A percentile compares a stretch with the other conserved stretches of the same genome.
Conservation (phyloP, 1,140 invertebrate genomes). For the Zaprionus davidi region DNA sequence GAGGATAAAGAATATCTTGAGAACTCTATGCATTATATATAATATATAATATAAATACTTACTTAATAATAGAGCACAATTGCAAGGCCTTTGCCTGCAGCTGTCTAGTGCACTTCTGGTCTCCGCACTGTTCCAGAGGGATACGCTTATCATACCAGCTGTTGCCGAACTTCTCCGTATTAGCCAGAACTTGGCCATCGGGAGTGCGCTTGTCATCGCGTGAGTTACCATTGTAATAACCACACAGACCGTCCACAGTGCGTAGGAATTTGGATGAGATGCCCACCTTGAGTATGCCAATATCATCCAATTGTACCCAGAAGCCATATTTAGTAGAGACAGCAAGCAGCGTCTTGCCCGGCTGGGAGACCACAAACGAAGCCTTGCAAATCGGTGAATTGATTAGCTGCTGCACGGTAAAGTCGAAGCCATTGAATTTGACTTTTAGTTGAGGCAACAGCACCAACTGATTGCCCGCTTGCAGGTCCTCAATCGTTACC, state of each 20-base stretch:
- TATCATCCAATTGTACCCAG: slow-evolving; percentile 88
- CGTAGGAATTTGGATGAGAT: slow-evolving; percentile 87
- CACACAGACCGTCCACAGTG: slow-evolving; percentile 91
- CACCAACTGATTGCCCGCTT: slow-evolving; percentile 65
- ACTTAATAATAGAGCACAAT: slow-evolving; percentile 87
- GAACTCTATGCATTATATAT: background rate
- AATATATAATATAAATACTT: slow-evolving; percentile 19
- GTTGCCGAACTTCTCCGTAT: slow-evolving; percentile 89
- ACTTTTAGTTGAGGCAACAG: slow-evolving; percentile 87
- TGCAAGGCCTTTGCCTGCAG: slow-evolving; percentile 87
- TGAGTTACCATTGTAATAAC: slow-evolving; percentile 88
- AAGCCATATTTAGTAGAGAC: slow-evolving; percentile 89
- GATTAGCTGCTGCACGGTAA: slow-evolving; percentile 88
- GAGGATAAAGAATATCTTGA: background rate
- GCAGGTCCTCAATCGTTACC: slow-evolving; percentile 83
- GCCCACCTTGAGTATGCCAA: slow-evolving; percentile 89
- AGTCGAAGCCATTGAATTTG: slow-evolving; percentile 88
- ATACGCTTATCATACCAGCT: slow-evolving; percentile 88
- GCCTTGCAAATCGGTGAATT: slow-evolving; percentile 86
- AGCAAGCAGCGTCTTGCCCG: slow-evolving; percentile 89
- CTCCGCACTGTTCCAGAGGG: slow-evolving; percentile 85
- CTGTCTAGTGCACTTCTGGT: slow-evolving; percentile 86
- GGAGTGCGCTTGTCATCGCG: slow-evolving; percentile 90
- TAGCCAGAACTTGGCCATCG: slow-evolving; percentile 87
- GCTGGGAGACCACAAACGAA: slow-evolving; percentile 88